phyloP scores from a whole-genome alignment of 2,888 invertebrate species.

The Smittia aterrima region DNA sequence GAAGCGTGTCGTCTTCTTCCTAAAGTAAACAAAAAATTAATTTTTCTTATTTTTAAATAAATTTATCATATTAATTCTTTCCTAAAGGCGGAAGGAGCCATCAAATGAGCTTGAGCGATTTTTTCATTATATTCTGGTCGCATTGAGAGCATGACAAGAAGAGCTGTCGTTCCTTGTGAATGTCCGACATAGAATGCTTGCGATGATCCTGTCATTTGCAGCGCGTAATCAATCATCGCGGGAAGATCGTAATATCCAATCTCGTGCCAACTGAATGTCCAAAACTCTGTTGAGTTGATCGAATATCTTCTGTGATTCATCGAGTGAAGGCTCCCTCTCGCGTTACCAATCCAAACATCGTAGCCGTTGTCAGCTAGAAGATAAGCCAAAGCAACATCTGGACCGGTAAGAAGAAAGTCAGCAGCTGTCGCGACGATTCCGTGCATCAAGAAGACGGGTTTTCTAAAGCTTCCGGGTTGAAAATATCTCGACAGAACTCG shows the following conservation, averaged over 20 bases:
- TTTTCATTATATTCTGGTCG: conserved; percentile 52
- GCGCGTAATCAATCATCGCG: conserved; percentile 9
- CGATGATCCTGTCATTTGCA: conserved; percentile 55
- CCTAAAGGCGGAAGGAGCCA: conserved; percentile 47
- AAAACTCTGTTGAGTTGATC: neutral
- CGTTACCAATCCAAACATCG: conserved; percentile 35
- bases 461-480: too few relatives aligned
- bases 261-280: conserved; percentile 32
- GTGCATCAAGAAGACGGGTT: conserved; percentile 17
- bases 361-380: conserved; percentile 7
- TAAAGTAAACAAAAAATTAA: too few relatives aligned
- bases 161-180: conserved; percentile 41
- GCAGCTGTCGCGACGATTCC: conserved; percentile 30
- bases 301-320: neutral
- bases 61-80: too few relatives aligned
- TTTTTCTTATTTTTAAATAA: too few relatives aligned
- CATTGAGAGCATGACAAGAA: conserved; percentile 53
- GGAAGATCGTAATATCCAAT: conserved; percentile 28
- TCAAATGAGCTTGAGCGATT: conserved; percentile 49
- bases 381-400: neutral
- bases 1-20: neutral
- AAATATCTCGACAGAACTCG: conserved; percentile 56
- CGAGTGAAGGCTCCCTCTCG: conserved; percentile 6
- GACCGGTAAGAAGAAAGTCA: conserved; percentile 16
- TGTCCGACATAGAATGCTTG: conserved; percentile 71